Conservation (phyloP, 2,888 invertebrate species). For the Andrena haemorrhoa region DNA sequence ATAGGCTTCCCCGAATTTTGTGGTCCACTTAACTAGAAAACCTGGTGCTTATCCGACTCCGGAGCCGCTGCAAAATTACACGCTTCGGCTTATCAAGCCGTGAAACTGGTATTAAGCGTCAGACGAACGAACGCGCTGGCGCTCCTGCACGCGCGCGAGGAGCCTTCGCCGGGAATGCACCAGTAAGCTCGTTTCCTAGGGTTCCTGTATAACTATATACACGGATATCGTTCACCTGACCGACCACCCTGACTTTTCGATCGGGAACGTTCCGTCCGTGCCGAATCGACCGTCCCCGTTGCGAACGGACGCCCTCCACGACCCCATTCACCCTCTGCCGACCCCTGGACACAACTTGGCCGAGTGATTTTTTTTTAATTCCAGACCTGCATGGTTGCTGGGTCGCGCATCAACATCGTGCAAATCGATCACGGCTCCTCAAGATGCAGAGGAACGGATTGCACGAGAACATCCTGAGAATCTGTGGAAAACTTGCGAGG, state of each 20-base stretch:
- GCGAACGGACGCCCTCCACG: constrained; percentile 13
- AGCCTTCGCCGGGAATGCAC: constrained; percentile 73
- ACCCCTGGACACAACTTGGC: constrained; percentile 21
- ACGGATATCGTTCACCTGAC: constrained; percentile 73
- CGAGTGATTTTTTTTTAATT: constrained; percentile 22
- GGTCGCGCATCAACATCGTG: neutral
- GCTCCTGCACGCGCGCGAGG: constrained; percentile 74
- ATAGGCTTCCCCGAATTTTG: constrained; percentile 88
- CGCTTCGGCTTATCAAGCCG: constrained; percentile 87
- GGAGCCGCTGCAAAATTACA: constrained; percentile 87
- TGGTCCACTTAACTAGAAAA: constrained; percentile 88
- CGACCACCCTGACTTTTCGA: constrained; percentile 73
- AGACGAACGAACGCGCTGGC: constrained; percentile 77
- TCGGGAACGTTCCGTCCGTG: constrained; percentile 58
- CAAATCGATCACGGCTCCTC: neutral
- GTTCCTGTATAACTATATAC: constrained; percentile 71
- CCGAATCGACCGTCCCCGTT: constrained; percentile 52
- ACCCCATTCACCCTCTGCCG: neutral
- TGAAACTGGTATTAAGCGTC: constrained; percentile 85
- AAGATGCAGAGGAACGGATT: neutral
- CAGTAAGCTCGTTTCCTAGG: constrained; percentile 74
- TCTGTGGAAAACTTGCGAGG: neutral
- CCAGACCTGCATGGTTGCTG: neutral
- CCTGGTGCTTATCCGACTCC: constrained; percentile 86
- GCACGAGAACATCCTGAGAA: neutral